Percentiles rank a stretch among this genome's conserved stretches.
These are phyloP conservation scores for Noturus placidus DNA, from an alignment of 2,113 vertebrate genomes.

Conservation along the genomic window DNA sequence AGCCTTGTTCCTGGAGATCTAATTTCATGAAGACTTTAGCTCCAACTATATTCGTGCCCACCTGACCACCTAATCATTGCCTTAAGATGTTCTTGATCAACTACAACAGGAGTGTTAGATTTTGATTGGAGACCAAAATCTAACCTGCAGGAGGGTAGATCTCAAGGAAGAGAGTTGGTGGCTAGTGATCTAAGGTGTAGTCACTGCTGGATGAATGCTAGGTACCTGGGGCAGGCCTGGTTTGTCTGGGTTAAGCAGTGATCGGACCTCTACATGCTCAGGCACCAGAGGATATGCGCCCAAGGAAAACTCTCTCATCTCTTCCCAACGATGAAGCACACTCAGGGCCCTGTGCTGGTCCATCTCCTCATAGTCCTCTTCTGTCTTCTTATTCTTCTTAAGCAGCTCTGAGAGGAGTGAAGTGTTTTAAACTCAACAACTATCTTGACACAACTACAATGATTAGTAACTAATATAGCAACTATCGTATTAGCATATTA, in stretches of 20 bases:
- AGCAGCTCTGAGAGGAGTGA: slow-evolving; percentile 65
- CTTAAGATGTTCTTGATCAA: no score
- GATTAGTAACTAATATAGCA: neutral
- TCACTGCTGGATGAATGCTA: neutral
- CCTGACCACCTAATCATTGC: no score
- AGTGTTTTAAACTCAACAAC: neutral
- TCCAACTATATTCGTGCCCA: no score
- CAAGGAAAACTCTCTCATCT: slow-evolving; percentile 81
- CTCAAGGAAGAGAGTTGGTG: no score
- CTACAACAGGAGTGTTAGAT: no score
- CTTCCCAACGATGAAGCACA: slow-evolving; percentile 84
- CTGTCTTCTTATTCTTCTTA: slow-evolving; percentile 71
- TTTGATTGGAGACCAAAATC: no score
- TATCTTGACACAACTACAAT: neutral
- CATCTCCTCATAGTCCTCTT: slow-evolving; percentile 65
- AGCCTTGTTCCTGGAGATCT: no score
- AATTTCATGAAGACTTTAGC: no score
- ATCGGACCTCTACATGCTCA: slow-evolving; percentile 85
- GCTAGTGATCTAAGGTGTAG: neutral
- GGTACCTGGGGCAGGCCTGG: slow-evolving; percentile 85
- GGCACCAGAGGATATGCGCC: slow-evolving; percentile 81
- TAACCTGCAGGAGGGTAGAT: no score
- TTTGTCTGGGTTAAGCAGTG: slow-evolving; percentile 76
- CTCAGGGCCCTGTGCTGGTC: slow-evolving; percentile 85
- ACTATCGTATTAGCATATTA: neutral